These are phyloP conservation scores for Riptortus pedestris DNA, from an alignment of 1,140 invertebrate genomes.

Conservation along the genomic window DNA sequence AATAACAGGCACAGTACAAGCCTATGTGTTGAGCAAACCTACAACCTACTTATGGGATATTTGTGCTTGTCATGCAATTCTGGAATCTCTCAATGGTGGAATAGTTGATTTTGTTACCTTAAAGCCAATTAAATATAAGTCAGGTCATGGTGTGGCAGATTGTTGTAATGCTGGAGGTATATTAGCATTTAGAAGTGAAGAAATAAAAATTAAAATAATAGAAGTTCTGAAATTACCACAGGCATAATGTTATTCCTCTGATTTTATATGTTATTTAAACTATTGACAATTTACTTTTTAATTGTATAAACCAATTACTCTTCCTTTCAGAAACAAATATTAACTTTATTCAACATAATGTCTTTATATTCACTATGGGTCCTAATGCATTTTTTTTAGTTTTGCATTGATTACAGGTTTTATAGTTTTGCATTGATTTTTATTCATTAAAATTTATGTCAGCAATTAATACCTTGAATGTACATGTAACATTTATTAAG, in stretches of 20 bases:
- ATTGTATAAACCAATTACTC: neutral
- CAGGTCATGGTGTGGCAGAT: slow-evolving; percentile 30
- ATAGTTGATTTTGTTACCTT: slow-evolving; percentile 44
- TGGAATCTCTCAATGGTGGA: slow-evolving; percentile 53
- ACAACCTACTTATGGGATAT: slow-evolving; percentile 79
- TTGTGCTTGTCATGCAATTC: slow-evolving; percentile 69
- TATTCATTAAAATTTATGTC: too few relatives aligned
- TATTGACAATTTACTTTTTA: neutral
- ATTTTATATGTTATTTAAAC: too few relatives aligned
- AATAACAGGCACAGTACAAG: slow-evolving; percentile 55
- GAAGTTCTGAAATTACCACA: neutral
- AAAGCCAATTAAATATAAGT: slow-evolving; percentile 32
- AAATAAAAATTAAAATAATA: slow-evolving; percentile 36
- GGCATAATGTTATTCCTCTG: too few relatives aligned
- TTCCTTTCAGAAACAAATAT: neutral
- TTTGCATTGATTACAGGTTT: too few relatives aligned
- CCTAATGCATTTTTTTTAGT: too few relatives aligned
- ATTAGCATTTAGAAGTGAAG: slow-evolving; percentile 46
- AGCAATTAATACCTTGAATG: too few relatives aligned
- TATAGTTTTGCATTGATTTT: too few relatives aligned
- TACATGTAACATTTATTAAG: too few relatives aligned
- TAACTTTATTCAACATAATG: too few relatives aligned
- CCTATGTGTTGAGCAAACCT: slow-evolving; percentile 68
- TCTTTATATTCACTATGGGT: too few relatives aligned
- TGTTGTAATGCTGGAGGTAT: slow-evolving; percentile 51